Conservation (phyloP, 2,113 vertebrate genomes). For the Hyla sarda region DNA sequence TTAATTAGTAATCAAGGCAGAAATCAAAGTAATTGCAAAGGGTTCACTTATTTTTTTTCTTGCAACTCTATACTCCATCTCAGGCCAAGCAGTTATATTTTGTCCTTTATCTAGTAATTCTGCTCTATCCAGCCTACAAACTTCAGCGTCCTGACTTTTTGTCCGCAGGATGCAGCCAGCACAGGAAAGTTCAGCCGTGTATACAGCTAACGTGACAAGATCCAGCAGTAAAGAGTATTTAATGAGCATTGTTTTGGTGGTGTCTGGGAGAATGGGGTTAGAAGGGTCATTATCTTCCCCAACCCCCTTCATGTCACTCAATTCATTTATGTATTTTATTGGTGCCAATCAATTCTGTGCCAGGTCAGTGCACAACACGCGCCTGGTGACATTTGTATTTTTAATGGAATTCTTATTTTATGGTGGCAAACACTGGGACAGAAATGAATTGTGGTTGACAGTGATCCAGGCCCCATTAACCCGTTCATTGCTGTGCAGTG, state of each 20-base stretch:
- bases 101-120: neutral
- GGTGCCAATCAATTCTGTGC: neutral
- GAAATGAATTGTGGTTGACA: too few relatives aligned
- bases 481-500: neutral
- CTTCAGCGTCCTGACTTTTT: neutral
- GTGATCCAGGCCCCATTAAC: neutral
- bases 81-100: too few relatives aligned
- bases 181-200: neutral
- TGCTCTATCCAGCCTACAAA: too few relatives aligned
- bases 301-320: neutral
- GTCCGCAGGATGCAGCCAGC: neutral
- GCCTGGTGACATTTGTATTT: conserved; percentile 55
- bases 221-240: neutral
- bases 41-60: too few relatives aligned
- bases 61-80: too few relatives aligned
- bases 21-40: too few relatives aligned
- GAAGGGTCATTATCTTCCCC: neutral
- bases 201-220: neutral
- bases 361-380: conserved; percentile 31
- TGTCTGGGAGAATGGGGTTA: neutral
- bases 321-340: neutral
- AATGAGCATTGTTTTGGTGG: neutral
- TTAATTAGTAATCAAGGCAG: too few relatives aligned
- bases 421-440: conserved; percentile 3
- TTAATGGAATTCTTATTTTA: conserved; percentile 54